Percentiles rank a stretch among this genome's conserved stretches.
These are phyloP conservation scores for Nomada flava DNA, from an alignment of 2,888 invertebrate species.

Conservation along the genomic window DNA sequence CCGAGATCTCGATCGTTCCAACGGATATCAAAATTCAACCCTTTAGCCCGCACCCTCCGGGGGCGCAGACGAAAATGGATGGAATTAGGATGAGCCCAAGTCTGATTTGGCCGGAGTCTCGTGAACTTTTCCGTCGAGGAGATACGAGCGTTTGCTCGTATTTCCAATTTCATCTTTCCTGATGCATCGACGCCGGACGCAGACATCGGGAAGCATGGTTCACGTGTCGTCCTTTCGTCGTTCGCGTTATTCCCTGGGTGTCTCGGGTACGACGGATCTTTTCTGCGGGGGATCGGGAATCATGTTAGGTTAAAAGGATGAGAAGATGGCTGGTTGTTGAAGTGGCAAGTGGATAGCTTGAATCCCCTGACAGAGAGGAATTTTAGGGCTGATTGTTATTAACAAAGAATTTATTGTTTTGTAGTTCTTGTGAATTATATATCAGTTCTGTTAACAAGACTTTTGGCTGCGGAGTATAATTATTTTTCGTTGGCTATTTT, in stretches of 20 bases:
- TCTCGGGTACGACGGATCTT: conserved; percentile 33
- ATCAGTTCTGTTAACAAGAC: no score
- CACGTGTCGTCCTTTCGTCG: conserved; percentile 45
- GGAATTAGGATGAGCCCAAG: conserved; percentile 46
- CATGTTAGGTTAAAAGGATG: conserved; percentile 34
- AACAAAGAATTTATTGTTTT: no score
- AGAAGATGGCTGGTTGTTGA: neutral
- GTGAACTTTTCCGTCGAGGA: conserved; percentile 26
- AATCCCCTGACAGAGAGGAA: no score
- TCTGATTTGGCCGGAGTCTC: conserved; percentile 28
- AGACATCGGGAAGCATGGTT: conserved; percentile 21
- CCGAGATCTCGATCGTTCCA: no score
- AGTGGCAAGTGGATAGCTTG: no score
- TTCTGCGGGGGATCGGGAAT: conserved; percentile 19
- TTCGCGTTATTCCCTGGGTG: conserved; percentile 26
- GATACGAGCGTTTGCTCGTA: conserved; percentile 47
- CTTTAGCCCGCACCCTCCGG: neutral
- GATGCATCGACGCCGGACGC: conserved; percentile 41
- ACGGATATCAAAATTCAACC: neutral
- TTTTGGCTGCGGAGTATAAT: no score
- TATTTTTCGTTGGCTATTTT: no score
- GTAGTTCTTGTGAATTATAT: no score
- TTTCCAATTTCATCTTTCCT: conserved; percentile 57
- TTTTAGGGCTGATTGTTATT: no score
- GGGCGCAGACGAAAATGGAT: conserved; percentile 2